Percentiles rank a stretch among this genome's conserved stretches.
phyloP scores from a whole-genome alignment of 2,797 vertebrate species.

The Tokudaia muenninki region DNA sequence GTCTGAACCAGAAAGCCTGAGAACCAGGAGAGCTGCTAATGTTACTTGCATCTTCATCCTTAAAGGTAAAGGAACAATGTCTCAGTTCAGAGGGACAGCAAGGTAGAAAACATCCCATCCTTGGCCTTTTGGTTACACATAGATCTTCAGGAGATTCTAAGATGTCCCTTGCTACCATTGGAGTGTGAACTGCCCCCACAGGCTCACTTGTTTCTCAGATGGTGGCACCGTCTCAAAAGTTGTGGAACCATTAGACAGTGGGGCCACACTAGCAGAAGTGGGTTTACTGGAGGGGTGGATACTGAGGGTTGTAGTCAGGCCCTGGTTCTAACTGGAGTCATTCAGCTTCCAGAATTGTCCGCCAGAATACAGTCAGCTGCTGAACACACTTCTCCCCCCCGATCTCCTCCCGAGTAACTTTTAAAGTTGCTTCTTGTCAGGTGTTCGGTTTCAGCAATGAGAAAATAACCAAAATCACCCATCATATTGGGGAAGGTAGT shows the following conservation, averaged over 20 bases:
- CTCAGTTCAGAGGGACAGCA: not conserved
- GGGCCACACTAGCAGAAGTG: not conserved
- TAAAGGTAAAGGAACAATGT: not conserved
- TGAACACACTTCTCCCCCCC: not conserved
- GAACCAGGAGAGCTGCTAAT: not conserved
- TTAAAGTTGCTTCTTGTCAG: not conserved
- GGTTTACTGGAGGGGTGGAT: not conserved
- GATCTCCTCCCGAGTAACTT: not conserved
- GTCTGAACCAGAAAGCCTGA: not conserved
- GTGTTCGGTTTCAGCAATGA: not conserved
- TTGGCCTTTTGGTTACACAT: not conserved
- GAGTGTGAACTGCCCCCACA: not conserved
- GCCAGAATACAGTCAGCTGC: not conserved
- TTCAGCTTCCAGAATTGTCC: not conserved
- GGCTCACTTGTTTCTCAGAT: not conserved
- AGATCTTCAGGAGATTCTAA: not conserved
- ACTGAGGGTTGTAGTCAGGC: not conserved
- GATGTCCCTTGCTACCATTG: not conserved
- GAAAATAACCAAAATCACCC: not conserved
- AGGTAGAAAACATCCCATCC: not conserved
- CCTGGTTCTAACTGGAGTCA: not conserved
- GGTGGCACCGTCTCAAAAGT: not conserved
- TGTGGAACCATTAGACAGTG: not conserved
- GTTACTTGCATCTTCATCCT: not conserved
- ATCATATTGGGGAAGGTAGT: not conserved